A percentile compares a stretch with the other conserved stretches of the same genome.
These are phyloP conservation scores for Trididemnum miniatum DNA, from an alignment of 23 tunicate species.

Conservation along the genomic window DNA sequence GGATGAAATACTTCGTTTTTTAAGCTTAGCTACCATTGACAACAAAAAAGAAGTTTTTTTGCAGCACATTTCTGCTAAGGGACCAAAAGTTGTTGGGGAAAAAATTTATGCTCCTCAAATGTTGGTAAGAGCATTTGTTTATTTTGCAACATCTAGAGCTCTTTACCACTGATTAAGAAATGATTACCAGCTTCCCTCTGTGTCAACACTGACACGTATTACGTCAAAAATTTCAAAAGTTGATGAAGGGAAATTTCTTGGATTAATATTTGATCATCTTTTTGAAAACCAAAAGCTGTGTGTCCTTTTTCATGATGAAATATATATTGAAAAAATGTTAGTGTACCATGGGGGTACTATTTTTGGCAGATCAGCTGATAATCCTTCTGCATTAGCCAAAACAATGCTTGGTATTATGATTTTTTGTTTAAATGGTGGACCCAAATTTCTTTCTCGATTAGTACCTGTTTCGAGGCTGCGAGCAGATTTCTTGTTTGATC, in stretches of 20 bases:
- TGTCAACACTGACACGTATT: neutral
- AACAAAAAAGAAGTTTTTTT: neutral
- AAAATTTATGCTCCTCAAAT: neutral
- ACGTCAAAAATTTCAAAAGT: conserved; percentile 24
- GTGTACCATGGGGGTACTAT: neutral
- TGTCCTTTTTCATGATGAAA: conserved; percentile 9
- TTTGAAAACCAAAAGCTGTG: conserved; percentile 2
- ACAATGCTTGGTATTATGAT: neutral
- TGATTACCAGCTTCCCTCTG: conserved; percentile 7
- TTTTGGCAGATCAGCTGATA: neutral
- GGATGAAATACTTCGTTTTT: neutral
- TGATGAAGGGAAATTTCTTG: neutral
- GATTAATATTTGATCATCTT: neutral
- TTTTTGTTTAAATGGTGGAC: conserved; percentile 11
- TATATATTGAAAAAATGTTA: conserved; percentile 4
- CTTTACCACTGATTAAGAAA: neutral
- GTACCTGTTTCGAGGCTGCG: neutral
- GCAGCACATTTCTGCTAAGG: neutral
- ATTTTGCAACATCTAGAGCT: conserved; percentile 2
- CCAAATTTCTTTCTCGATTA: neutral
- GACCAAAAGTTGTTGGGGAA: neutral
- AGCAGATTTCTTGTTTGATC: neutral
- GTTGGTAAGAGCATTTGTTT: neutral
- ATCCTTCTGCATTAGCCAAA: conserved; percentile 5
- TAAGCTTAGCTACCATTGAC: neutral